phyloP scores from a whole-genome alignment of 2,797 vertebrate genomes.

The Tokudaia tokunoshimensis region DNA sequence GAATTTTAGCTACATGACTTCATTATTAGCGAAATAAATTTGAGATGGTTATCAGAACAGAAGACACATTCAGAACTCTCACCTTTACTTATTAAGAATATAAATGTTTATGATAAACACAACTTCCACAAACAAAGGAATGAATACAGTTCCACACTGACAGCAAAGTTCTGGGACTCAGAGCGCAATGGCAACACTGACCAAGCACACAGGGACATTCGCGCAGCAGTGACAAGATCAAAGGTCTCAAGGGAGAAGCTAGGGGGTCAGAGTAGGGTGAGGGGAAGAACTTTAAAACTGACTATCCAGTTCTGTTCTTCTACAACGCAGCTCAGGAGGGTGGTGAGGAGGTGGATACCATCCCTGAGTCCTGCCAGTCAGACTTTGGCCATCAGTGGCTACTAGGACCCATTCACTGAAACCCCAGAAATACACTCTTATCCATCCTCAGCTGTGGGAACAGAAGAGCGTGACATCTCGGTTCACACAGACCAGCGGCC shows the following conservation, averaged over 20 bases:
- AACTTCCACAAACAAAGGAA: not conserved
- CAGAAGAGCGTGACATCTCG: not conserved
- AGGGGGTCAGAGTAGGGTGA: not conserved
- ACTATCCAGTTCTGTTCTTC: not conserved
- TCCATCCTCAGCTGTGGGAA: not conserved
- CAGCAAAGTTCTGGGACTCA: not conserved
- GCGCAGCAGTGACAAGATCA: not conserved
- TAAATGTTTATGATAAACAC: too few relatives aligned
- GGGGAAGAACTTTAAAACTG: not conserved
- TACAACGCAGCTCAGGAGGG: not conserved
- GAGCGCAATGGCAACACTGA: not conserved
- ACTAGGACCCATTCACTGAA: not conserved
- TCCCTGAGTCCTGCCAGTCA: too few relatives aligned
- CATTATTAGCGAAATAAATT: not conserved
- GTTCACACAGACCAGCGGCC: too few relatives aligned
- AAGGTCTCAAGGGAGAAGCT: not conserved
- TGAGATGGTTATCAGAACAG: not conserved
- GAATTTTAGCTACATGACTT: not conserved
- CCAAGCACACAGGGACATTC: too few relatives aligned
- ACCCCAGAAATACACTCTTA: not conserved
- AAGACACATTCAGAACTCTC: rapidly evolving
- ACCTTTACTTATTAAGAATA: not conserved
- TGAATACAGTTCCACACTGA: not conserved
- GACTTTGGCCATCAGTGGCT: not conserved
- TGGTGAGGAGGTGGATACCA: not conserved